Base-by-base conservation (phyloP, 2,888 invertebrate species). In the Sinotaia quadrata region DNA sequence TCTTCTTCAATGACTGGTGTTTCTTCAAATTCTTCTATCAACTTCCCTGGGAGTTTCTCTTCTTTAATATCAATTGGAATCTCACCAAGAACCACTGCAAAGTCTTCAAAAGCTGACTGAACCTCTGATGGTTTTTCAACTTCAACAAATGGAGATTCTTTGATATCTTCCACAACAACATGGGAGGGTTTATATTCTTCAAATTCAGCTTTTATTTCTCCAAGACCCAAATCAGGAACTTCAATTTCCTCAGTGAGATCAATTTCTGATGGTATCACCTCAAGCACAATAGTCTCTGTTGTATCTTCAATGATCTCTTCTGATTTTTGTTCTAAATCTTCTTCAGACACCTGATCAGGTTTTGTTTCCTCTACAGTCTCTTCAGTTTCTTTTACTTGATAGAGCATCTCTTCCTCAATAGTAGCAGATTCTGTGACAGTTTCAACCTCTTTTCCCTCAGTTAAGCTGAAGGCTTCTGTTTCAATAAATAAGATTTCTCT, bases 121-220 rank as follows among this genome's bases (percentile, higher is more conserved):
- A 71, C 68, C 58, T 75, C 74, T 24, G 72, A 51, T 15, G 72
- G 73, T 65, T 72, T 61, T 47, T 76, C 65, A 18, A 59, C 67
- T 31, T 69, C 70, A 18, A 71, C 56, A 27, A 66, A 69, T 8
- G 76, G 57, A 12, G 72, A 72, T 47, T 71, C 73, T 49, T 67
- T 58, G 54, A 71, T 68, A 63, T 62, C 68, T 71, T 72, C 52
- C 71, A 71, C 67, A 2, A 68, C 54, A 61, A 74, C 70, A 34
- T 73, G 72, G 27, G 65, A 34, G 36, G 63, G 51, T 67, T 74
- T 65, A 31, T 68, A 68, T 47, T 57, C 63, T 15, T 68, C 51
- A 27, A 36, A 33, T 60, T 67, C 67, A 27, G 57, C 31, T 21
- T 34, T 34, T 21, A 60, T 31, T 31, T 44, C 47, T 34, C 62